Base-by-base conservation (phyloP, 1,140 invertebrate species). In the Drosophila prosaltans region DNA sequence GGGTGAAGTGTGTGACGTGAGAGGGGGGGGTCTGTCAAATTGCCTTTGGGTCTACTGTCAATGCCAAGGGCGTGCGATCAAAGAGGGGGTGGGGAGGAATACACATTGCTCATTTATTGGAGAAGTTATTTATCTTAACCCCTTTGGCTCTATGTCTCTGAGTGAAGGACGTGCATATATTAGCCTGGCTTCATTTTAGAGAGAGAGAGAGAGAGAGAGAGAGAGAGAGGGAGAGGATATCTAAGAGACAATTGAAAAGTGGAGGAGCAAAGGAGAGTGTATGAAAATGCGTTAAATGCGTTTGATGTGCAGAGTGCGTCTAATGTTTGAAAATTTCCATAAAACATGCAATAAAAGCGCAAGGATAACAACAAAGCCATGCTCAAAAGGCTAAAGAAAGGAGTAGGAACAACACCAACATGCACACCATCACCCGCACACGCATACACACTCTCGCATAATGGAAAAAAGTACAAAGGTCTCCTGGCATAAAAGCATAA, bases 271-370 rank as follows among this genome's bases (percentile, higher is more conserved):
- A 16, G 67, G 54, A 65, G 32, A 55, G 45, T 45, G 32, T 36
- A 7, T 51, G 69, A 67, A 77, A 76, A 79, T 81, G 79, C 82
- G 79, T 81, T 78, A 79, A 86, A 79, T 88, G 80, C 80, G 77
- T 82, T 88, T 88, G 83, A 88, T 80, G 83, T 88, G 80, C 76
- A 80, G 70, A 83, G 80, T 78, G 71, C 84, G 84, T 72, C 73
- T 89, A 88, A 88, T 89, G 84, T 83, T 72, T 81, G 84, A 75
- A 89, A 88, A 88, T 88, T 80, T 89, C 70, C 84, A 88, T 89
- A 89, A 89, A 84, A 89, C 84, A 88, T 88, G 84, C 84, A 89
- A 88, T 84, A 88, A 89, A 88, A 81, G 82, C 81, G 55, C 55
- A 80, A 80, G 81, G 39, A 61, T 76, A 81, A 71, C 75, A 69